Evolutionary conservation across 2,113 vertebrate genomes (phyloP), one percentile per base, ranked within the genome.

Genomic region (Ptychochromis oligacanthus): DNA sequence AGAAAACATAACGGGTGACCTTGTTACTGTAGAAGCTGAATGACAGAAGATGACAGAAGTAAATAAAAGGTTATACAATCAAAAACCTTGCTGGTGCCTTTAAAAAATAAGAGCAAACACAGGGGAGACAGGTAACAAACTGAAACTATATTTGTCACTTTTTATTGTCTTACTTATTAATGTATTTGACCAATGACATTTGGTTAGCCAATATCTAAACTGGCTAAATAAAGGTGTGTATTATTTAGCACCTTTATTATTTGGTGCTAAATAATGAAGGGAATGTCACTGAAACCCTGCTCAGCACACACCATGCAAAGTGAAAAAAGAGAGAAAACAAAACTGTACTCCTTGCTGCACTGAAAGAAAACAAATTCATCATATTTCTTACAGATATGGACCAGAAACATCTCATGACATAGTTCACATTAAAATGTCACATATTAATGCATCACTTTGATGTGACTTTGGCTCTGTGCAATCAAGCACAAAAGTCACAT

Each of bases 11-110:
- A 86, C 82, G 62, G 61, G 18, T 55, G 43, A 85, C 59, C 14
- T 65, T 90, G 34, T 78, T 70, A n/a, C n/a, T n/a, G n/a, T n/a
- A 59, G 13, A 83, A 57, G 24, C 14, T 77, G 75, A 34, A 77
- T 65, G 18, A 64, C 20, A 85, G 17, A 80, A 36, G 67, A 52
- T 15, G 74, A 49, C 15, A 54, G 86, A 76, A 75, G 40, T 67
- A 40, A 75, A 54, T 24, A 14, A 26, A 58, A 58, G 56, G 40
- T 34, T 80, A 40, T 52, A 7, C 34, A 34, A 75, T 15, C 52
- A 56, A 80, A 87, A 18, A 26, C 36, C 20, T 52, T 72, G 22
- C 18, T 56, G 11, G 31, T 20, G 8, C 34, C 14, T 75, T 36
- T 57, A 10, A 40, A 60, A 31, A 59, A 38, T 43, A 52, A 38